Conservation (phyloP, 2,888 invertebrate genomes). For the Acleris emargana region DNA sequence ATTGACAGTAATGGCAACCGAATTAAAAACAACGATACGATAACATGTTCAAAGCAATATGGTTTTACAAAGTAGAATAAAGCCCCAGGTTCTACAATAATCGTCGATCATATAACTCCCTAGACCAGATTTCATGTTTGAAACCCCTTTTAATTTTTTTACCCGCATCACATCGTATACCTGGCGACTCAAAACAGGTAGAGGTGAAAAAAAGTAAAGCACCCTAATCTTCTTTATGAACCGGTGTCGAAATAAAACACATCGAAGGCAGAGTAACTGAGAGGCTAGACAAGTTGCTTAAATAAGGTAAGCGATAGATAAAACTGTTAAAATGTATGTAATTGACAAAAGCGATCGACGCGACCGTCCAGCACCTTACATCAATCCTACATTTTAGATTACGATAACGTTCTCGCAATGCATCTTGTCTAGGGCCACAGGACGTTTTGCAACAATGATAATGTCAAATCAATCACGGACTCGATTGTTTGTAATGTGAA, state of each 20-base stretch:
- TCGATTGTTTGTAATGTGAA: slow-evolving; percentile 13
- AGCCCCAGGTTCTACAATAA: too few relatives aligned
- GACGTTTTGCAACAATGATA: slow-evolving; percentile 17
- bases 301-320: too few relatives aligned
- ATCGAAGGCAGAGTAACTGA: slow-evolving; percentile 6
- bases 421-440: not conserved
- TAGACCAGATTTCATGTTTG: slow-evolving; percentile 10
- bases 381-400: too few relatives aligned
- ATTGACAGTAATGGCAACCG: too few relatives aligned
- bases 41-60: too few relatives aligned
- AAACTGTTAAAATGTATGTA: too few relatives aligned
- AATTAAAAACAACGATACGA: too few relatives aligned
- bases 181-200: slow-evolving; percentile 26
- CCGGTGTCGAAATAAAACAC: not conserved
- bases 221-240: not conserved
- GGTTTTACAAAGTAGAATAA: too few relatives aligned
- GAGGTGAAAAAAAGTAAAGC: slow-evolving; percentile 1
- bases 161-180: slow-evolving; percentile 5
- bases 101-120: not conserved
- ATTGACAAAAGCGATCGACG: too few relatives aligned
- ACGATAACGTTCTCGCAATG: too few relatives aligned
- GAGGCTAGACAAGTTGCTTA: too few relatives aligned
- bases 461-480: slow-evolving; percentile 19
- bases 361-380: too few relatives aligned
- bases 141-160: slow-evolving; percentile 21